Percentiles rank a stretch among this genome's conserved stretches.
These are phyloP conservation scores for Lonchura striata DNA, from an alignment of 2,113 vertebrate genomes.

Conservation along the genomic window DNA sequence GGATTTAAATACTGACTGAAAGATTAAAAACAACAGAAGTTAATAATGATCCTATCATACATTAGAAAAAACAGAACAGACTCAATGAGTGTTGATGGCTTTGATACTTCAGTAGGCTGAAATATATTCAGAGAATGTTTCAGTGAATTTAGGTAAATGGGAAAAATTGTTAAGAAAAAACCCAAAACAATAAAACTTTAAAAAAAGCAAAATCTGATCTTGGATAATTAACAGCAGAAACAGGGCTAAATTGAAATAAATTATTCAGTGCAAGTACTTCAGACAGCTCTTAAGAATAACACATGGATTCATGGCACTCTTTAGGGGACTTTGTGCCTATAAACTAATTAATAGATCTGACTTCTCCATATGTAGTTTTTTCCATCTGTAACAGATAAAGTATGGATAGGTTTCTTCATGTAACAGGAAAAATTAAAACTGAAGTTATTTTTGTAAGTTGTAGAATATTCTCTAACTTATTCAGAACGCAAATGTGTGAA, in stretches of 20 bases:
- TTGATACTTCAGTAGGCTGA: background rate
- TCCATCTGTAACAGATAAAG: constrained; percentile 71
- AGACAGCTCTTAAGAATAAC: constrained; percentile 65
- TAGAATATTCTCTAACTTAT: constrained; percentile 76
- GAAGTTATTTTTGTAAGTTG: constrained; percentile 75
- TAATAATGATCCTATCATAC: background rate
- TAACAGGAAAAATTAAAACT: constrained; percentile 75
- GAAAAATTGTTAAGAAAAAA: background rate
- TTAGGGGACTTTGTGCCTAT: constrained; percentile 54
- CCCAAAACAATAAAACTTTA: background rate
- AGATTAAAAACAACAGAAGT: constrained; percentile 20
- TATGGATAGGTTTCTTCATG: constrained; percentile 72
- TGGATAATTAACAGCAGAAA: constrained; percentile 61
- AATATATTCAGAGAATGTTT: background rate
- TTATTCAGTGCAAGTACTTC: constrained; percentile 66
- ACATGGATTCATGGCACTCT: constrained; percentile 64
- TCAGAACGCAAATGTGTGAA: constrained; percentile 75
- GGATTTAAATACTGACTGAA: constrained; percentile 16
- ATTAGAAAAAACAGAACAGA: background rate
- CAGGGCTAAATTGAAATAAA: constrained; percentile 54
- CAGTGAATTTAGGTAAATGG: constrained; percentile 19
- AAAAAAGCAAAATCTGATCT: constrained; percentile 40
- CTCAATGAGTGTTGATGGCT: background rate
- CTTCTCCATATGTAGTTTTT: constrained; percentile 69
- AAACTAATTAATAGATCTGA: constrained; percentile 68